Evolutionary conservation across 2,113 vertebrate species (phyloP).

Genomic region (Papio anubis): DNA sequence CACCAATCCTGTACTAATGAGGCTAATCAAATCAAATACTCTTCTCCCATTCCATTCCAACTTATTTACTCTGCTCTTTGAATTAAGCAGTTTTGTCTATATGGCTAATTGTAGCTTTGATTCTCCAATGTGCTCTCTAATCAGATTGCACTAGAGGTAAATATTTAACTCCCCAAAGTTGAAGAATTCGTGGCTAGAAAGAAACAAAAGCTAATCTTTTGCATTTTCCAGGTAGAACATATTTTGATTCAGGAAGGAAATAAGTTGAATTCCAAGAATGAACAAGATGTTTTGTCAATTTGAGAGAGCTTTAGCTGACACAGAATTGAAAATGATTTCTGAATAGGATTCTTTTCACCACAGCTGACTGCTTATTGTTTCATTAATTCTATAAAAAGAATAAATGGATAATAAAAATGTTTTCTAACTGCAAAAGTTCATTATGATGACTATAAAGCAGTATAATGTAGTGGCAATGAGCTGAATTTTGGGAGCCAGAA

Average conservation of each 20-base stretch:
- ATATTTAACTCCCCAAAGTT: slow-evolving; percentile 78
- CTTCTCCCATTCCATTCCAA: slow-evolving; percentile 68
- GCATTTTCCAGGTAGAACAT: slow-evolving; percentile 15
- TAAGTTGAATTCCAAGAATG: background rate
- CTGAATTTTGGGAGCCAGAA: background rate
- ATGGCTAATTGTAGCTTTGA: slow-evolving; percentile 82
- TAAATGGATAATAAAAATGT: slow-evolving; percentile 42
- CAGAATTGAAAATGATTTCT: slow-evolving; percentile 23
- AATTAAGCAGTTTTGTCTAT: slow-evolving; percentile 82
- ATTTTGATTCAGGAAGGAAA: slow-evolving; percentile 33
- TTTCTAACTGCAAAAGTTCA: background rate
- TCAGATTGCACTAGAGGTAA: slow-evolving; percentile 78
- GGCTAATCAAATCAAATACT: slow-evolving; percentile 75
- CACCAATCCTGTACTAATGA: slow-evolving; percentile 72
- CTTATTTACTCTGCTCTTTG: slow-evolving; percentile 79
- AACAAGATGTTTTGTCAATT: background rate
- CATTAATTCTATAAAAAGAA: slow-evolving; percentile 50
- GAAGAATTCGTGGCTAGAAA: slow-evolving; percentile 57
- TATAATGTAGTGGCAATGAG: background rate
- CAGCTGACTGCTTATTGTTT: background rate
- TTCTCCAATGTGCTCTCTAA: slow-evolving; percentile 83
- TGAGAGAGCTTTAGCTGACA: background rate
- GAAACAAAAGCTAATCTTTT: slow-evolving; percentile 75
- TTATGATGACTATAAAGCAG: background rate
- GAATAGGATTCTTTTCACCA: background rate